phyloP scores from a whole-genome alignment of 2,888 invertebrate genomes.

The Morpho achilles region DNA sequence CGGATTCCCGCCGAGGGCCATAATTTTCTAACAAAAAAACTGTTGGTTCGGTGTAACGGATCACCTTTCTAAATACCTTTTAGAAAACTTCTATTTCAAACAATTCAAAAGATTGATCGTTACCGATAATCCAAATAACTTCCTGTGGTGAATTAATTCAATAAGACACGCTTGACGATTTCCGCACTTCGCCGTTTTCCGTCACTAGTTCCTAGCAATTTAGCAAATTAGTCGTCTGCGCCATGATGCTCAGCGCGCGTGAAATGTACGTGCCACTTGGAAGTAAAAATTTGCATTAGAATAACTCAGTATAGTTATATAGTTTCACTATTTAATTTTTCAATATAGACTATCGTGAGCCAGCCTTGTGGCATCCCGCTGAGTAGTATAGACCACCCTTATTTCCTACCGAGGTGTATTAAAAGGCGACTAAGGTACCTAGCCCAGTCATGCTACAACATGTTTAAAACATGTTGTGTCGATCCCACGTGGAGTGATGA shows the following conservation, averaged over 20 bases:
- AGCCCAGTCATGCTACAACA: no score
- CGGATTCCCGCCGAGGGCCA: no score
- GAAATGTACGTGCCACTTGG: conserved; percentile 22
- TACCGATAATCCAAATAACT: conserved; percentile 19
- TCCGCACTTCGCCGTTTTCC: conserved; percentile 39
- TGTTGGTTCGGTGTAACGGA: no score
- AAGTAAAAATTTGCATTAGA: conserved; percentile 19
- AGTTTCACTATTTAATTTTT: neutral
- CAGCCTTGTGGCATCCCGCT: no score
- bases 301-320: conserved; percentile 3
- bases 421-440: no score
- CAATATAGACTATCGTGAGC: no score
- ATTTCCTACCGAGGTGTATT: no score
- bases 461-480: no score
- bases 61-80: no score
- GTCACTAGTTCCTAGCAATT: conserved; percentile 54
- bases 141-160: conserved; percentile 24
- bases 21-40: no score
- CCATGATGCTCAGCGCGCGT: conserved; percentile 24
- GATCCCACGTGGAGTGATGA: no score
- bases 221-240: conserved; percentile 21
- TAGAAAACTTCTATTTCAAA: neutral
- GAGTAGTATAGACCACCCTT: no score
- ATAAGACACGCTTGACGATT: conserved; percentile 23
- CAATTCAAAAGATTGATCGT: conserved; percentile 4